Base-by-base conservation (phyloP, 2,888 invertebrate species). In the Rambutsinella grinnellia region DNA sequence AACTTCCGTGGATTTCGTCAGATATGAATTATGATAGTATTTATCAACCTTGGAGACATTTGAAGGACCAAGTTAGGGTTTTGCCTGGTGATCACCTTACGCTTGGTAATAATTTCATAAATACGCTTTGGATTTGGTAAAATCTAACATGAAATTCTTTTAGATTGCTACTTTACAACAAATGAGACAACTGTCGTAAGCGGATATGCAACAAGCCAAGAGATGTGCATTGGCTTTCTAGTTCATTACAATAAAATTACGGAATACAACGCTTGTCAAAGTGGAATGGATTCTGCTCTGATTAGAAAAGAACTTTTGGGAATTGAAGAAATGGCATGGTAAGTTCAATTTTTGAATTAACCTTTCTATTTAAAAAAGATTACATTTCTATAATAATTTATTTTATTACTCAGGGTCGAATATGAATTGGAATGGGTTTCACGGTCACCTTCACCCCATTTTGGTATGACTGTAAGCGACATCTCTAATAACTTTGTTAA, bases 1-100 rank as follows among this genome's bases (percentile, higher is more conserved):
- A 95, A 87, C 86, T 95, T 61, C 90, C 91, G 0, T 91, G 91
- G 67, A 92, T 95, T 82, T 93, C 92, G 2, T 90, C 92, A 57
- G 78, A 81, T 36, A 70, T 68, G 13, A 76, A 71, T 27, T 81
- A 79, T 27, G 67, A 78, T 17, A 71, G 75, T 47, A 19, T 53
- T 3, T 81, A 60, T 44, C 81, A 81, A 36, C 70, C 70, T 44
- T 54, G 75, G 17, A 36, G 76, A 15, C 54, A 65, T 23, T 21
- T 78, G 3, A 24, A 17, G 10, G 46, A 76, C 15, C 62, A 71
- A 44, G 28, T 65, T 3, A 72, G 62, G 21, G 15, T 81, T 19
- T 27, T 63, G 3, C 79, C 76, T 1, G 81, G 79, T 8, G 81
- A 81, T 58, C 81, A 81, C 17, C 49, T 81, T 8, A 76, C 79